phyloP scores from a whole-genome alignment of 2,113 vertebrate species.

The Cryptotis parvus region DNA sequence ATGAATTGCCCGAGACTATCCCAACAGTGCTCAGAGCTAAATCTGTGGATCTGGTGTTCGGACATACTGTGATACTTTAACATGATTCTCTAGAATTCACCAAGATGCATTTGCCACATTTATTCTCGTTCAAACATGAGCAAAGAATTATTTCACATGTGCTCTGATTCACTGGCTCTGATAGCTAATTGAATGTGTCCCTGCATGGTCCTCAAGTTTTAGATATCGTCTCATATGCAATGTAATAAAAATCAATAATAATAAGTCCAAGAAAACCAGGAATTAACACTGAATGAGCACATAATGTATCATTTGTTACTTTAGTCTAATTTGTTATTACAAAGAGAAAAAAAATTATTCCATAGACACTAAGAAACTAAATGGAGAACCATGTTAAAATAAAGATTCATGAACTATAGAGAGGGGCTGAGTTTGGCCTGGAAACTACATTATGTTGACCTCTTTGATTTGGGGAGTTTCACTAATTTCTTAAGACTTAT shows the following conservation, averaged over 20 bases:
- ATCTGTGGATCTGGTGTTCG: too few species aligned
- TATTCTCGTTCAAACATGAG: background rate
- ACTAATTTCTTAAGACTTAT: too few species aligned
- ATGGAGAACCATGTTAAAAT: background rate
- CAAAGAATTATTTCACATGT: background rate
- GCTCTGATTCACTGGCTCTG: background rate
- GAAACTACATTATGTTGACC: background rate
- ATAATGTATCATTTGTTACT: too few species aligned
- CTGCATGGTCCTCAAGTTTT: background rate
- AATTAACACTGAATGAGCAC: background rate
- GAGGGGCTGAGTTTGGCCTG: background rate
- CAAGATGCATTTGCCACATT: background rate
- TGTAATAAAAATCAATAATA: constrained; percentile 4
- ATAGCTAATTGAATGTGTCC: background rate
- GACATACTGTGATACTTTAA: background rate
- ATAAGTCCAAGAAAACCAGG: background rate
- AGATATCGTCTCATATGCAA: background rate
- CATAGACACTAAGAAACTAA: background rate
- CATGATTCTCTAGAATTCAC: background rate
- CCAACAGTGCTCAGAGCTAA: background rate
- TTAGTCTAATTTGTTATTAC: too few species aligned
- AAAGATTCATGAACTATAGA: background rate
- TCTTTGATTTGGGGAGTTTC: background rate
- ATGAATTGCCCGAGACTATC: background rate
- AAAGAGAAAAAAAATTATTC: background rate